Percentiles rank a stretch among this genome's conserved stretches.
These are phyloP conservation scores for Chrysotoxum bicinctum DNA, from an alignment of 2,888 invertebrate species.

Conservation along the genomic window DNA sequence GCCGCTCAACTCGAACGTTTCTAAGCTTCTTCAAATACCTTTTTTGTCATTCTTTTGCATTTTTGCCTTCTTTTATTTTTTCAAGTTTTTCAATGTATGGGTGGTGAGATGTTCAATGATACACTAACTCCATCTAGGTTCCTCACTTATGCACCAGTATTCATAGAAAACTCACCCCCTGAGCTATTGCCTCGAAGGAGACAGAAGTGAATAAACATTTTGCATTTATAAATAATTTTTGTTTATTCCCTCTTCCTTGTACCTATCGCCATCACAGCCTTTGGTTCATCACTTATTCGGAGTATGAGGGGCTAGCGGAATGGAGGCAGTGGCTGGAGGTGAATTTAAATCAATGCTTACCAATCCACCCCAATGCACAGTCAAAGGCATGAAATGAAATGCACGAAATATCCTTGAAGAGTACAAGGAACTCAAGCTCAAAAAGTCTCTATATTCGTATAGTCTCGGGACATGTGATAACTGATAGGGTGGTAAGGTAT, in stretches of 20 bases:
- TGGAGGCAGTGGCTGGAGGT: slow-evolving; percentile 14
- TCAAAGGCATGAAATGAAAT: slow-evolving; percentile 44
- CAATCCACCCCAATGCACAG: slow-evolving; percentile 40
- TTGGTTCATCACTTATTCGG: slow-evolving; percentile 40
- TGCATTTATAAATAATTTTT: slow-evolving; percentile 71
- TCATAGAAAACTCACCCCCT: slow-evolving; percentile 27
- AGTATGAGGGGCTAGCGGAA: not conserved
- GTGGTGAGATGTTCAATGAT: slow-evolving; percentile 54
- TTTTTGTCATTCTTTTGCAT: slow-evolving; percentile 27
- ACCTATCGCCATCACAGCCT: slow-evolving; percentile 14
- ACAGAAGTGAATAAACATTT: slow-evolving; percentile 65
- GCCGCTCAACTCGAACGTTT: slow-evolving; percentile 70
- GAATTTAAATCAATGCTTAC: slow-evolving; percentile 62
- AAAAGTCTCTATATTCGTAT: not conserved
- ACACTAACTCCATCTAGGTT: slow-evolving; percentile 37
- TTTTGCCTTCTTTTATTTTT: slow-evolving; percentile 21
- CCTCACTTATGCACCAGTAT: slow-evolving; percentile 42
- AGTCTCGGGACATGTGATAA: not conserved
- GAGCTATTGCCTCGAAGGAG: slow-evolving; percentile 19
- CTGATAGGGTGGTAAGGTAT: not conserved
- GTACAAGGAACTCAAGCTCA: slow-evolving; percentile 48
- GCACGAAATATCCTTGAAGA: slow-evolving; percentile 57
- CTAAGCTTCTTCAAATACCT: slow-evolving; percentile 59
- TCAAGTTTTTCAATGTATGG: slow-evolving; percentile 8
- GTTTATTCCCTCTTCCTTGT: slow-evolving; percentile 53